Base-by-base conservation (phyloP, 2,888 invertebrate genomes). In the Eueremaeus valkanovi region DNA sequence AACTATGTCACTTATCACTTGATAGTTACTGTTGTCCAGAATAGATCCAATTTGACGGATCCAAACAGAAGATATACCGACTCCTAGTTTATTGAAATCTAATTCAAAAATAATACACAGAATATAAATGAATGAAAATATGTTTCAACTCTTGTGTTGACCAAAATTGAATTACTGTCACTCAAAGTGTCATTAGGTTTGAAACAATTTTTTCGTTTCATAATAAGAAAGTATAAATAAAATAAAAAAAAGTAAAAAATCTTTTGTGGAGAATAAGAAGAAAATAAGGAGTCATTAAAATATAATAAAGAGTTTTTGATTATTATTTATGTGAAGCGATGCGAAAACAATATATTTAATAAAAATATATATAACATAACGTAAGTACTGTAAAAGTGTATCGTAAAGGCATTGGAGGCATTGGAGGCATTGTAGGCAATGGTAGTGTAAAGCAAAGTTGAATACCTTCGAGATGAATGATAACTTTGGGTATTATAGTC, bases 1-100 rank as follows among this genome's bases (percentile, higher is more conserved):
- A 18, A 77, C 36, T 8, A 77, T 36, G 51, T 77, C 75, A 75
- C 75, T 75, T 16, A 76, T 33, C 42, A 76, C 42, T 21, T 61
- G 45, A 21, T 55, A 45, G n/a, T 36, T 6, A n/a, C 33, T 61
- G 24, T 70, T 55, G 61, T 76, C 66, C 29, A 76, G 45, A 21
- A 40, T 49, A 11, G 49, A 70, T 33, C 75, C 76, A 18, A 76
- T 31, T 21, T 72, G 24, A 27, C 63, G 70, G 13, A 76, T 24
- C 72, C 75, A 76, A 29, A 76, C 51, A 16, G 55, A 40, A 9
- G 66, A 51, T 29, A 76, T 74, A 36, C 74, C 76, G 45, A 76
- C 75, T 45, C 76, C 76, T n/a, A 76, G 33, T 36, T 76, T 68
- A 42, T 61, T 45, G 29, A 76, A 75, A 49, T 76, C 76, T 76